Evolutionary conservation across 2,888 invertebrate species (phyloP).

Genomic region (Clunio marinus): DNA sequence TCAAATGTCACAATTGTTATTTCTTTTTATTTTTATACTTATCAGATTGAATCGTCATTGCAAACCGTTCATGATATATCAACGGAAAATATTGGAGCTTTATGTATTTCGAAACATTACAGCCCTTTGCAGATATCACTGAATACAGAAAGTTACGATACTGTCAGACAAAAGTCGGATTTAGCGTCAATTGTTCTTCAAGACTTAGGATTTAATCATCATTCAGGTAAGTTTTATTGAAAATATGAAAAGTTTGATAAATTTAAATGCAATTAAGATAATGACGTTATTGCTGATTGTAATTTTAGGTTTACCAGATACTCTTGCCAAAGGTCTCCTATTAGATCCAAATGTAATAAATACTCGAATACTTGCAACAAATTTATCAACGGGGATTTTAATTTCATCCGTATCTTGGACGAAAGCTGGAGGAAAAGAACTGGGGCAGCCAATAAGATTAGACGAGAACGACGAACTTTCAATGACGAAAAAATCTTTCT

Average conservation of each 20-base stretch:
- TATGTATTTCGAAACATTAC: constrained; percentile 68
- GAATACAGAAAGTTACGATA: constrained; percentile 67
- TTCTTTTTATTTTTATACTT: too few relatives aligned
- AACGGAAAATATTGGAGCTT: constrained; percentile 64
- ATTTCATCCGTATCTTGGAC: constrained; percentile 60
- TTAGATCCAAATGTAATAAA: constrained; percentile 58
- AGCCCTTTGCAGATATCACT: constrained; percentile 62
- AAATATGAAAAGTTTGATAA: too few relatives aligned
- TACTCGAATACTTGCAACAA: constrained; percentile 59
- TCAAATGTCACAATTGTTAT: too few relatives aligned
- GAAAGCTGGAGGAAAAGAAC: constrained; percentile 51
- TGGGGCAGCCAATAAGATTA: constrained; percentile 54
- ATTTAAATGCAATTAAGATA: too few relatives aligned
- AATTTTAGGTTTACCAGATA: constrained; percentile 66
- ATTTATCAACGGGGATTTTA: constrained; percentile 58
- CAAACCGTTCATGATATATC: constrained; percentile 72
- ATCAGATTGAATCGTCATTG: constrained; percentile 62
- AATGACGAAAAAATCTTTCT: constrained; percentile 62
- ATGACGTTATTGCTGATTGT: too few relatives aligned
- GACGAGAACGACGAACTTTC: constrained; percentile 54
- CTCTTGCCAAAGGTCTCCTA: constrained; percentile 68
- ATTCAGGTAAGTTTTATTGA: constrained; percentile 54
- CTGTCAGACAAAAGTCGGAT: constrained; percentile 72
- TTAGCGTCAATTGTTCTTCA: constrained; percentile 71
- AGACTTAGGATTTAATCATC: constrained; percentile 63